These are phyloP conservation scores for Cephus rjabovi DNA, from an alignment of 2,888 invertebrate genomes.

Conservation along the genomic window DNA sequence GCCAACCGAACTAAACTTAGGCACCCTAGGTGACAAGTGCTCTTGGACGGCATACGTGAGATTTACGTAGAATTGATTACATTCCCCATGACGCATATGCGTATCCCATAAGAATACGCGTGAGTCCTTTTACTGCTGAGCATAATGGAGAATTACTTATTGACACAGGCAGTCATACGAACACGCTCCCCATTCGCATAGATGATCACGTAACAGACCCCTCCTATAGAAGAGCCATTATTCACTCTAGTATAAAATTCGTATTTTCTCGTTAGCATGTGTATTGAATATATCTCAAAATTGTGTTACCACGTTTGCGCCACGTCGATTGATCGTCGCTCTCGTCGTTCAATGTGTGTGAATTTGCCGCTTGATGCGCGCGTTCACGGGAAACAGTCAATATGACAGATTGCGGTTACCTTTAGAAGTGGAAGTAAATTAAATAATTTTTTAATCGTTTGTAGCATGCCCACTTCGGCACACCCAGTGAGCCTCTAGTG, in stretches of 20 bases:
- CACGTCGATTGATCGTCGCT: not conserved
- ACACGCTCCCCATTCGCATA: not conserved
- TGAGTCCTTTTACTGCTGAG: not conserved
- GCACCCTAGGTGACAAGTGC: constrained; percentile 44
- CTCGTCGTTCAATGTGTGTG: not conserved
- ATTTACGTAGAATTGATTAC: constrained; percentile 37
- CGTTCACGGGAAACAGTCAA: not conserved
- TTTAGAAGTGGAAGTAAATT: not conserved
- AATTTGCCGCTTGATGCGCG: not conserved
- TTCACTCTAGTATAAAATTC: not conserved
- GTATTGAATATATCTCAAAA: too few species aligned
- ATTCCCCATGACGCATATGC: constrained; percentile 24
- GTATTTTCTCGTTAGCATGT: too few species aligned
- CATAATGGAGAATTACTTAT: constrained; percentile 28
- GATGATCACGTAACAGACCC: too few species aligned
- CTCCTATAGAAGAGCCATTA: not conserved
- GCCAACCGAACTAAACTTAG: constrained; percentile 33
- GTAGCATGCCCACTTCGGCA: not conserved
- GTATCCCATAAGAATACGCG: not conserved
- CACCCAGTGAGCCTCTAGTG: not conserved
- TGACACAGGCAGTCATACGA: constrained; percentile 8
- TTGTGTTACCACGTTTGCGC: not conserved
- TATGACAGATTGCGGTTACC: not conserved
- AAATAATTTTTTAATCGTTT: not conserved
- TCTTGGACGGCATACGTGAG: constrained; percentile 5